Evolutionary conservation across 2,797 vertebrate genomes (phyloP).

Genomic region (Thripadectes ignobilis): DNA sequence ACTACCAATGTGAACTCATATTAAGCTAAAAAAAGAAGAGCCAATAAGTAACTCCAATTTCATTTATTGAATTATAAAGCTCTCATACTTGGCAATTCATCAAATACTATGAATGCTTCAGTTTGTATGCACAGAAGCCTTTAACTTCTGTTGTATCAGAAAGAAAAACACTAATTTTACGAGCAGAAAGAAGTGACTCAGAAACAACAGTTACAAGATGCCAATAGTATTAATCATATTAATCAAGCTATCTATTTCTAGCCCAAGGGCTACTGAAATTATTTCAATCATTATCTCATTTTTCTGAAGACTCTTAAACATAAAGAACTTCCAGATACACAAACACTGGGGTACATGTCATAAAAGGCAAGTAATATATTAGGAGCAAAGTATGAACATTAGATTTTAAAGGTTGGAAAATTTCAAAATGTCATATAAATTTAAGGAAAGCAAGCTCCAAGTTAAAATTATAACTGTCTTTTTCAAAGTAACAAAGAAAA

Average conservation of each 20-base stretch:
- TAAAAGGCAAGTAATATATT: background rate
- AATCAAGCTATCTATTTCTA: background rate
- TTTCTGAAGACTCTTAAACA: background rate
- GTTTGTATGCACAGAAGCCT: background rate
- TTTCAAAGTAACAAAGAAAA: background rate
- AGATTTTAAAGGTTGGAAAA: background rate
- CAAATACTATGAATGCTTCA: background rate
- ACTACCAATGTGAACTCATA: background rate
- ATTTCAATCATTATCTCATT: background rate
- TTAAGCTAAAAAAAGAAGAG: background rate
- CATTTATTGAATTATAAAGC: background rate
- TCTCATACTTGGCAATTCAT: background rate
- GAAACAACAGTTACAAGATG: background rate
- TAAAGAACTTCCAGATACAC: background rate
- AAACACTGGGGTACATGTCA: background rate
- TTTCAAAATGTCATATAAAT: background rate
- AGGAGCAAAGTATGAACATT: background rate
- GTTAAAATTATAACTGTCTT: background rate
- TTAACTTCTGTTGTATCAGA: background rate
- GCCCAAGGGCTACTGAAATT: background rate
- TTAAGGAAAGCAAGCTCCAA: background rate
- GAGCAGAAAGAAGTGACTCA: background rate
- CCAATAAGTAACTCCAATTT: background rate
- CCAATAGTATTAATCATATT: background rate
- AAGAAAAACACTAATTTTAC: background rate